phyloP scores from a whole-genome alignment of 2,113 vertebrate species.

The Amblyopsis rosae region DNA sequence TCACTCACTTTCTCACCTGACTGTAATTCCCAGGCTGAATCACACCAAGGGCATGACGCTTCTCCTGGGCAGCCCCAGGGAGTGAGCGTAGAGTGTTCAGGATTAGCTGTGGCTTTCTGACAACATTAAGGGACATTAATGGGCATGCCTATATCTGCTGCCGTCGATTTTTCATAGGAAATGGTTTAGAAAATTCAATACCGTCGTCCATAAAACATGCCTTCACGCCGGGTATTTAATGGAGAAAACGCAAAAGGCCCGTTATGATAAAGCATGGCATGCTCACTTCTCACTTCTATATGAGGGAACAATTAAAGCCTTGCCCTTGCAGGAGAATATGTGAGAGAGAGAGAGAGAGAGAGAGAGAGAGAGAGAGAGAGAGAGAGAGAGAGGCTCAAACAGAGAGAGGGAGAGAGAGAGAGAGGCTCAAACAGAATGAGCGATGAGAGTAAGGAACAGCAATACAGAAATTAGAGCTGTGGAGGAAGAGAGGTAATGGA shows the following conservation, averaged over 20 bases:
- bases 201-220: conserved; percentile 1
- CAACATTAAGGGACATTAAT: conserved; percentile 41
- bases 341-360: too few relatives aligned
- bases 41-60: conserved; percentile 21
- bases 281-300: background rate
- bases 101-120: background rate
- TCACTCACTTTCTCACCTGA: conserved; percentile 24
- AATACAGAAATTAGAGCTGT: background rate
- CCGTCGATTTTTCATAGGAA: conserved; percentile 14
- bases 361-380: too few relatives aligned
- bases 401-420: background rate
- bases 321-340: conserved; percentile 10
- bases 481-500: background rate
- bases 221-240: conserved; percentile 24
- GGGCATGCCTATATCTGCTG: conserved; percentile 15
- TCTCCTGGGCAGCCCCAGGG: background rate
- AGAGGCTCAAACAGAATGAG: background rate
- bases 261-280: conserved; percentile 22
- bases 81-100: background rate
- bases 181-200: conserved; percentile 26
- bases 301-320: conserved; percentile 28
- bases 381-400: background rate
- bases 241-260: conserved; percentile 12
- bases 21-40: conserved; percentile 34
- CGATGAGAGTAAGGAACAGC: background rate